Percentiles rank a stretch among this genome's conserved stretches.
Evolutionary conservation across 2,888 invertebrate species (phyloP).

Genomic region (Lobophora halterata): DNA sequence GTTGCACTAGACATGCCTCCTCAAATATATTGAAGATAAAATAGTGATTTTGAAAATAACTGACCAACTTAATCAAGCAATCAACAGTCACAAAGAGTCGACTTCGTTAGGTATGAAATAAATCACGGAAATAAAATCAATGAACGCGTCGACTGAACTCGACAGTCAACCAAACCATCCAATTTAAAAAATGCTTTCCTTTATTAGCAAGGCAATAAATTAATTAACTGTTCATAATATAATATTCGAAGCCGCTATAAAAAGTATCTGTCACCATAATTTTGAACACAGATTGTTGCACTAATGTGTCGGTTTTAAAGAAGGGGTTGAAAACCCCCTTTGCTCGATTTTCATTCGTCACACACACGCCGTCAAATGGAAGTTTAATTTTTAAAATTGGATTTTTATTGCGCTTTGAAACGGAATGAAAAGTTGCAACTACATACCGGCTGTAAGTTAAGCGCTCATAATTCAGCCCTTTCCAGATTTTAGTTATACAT

Average conservation of each 20-base stretch:
- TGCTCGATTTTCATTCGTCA: constrained; percentile 69
- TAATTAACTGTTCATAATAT: constrained; percentile 66
- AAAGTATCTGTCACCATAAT: constrained; percentile 73
- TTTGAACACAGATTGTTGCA: constrained; percentile 75
- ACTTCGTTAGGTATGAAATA: constrained; percentile 7
- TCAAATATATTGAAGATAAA: too few relatives aligned
- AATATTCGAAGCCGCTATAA: constrained; percentile 62
- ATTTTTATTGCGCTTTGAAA: constrained; percentile 65
- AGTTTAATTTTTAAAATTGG: constrained; percentile 75
- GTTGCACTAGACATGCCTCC: too few relatives aligned
- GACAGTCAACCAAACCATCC: constrained; percentile 26
- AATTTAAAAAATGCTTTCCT: constrained; percentile 57
- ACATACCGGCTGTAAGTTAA: constrained; percentile 17
- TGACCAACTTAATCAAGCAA: not conserved
- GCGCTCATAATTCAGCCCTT: too few relatives aligned
- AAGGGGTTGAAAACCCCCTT: constrained; percentile 70
- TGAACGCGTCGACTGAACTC: constrained; percentile 13
- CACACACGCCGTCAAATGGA: constrained; percentile 73
- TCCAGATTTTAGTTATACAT: too few relatives aligned
- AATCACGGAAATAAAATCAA: constrained; percentile 17
- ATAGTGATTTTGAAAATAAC: too few relatives aligned
- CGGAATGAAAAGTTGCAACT: constrained; percentile 47
- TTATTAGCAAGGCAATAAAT: constrained; percentile 68
- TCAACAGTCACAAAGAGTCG: not conserved
- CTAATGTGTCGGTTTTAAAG: constrained; percentile 61